Conservation (phyloP, 1,140 invertebrate species). For the Aphaenogaster rudis region DNA sequence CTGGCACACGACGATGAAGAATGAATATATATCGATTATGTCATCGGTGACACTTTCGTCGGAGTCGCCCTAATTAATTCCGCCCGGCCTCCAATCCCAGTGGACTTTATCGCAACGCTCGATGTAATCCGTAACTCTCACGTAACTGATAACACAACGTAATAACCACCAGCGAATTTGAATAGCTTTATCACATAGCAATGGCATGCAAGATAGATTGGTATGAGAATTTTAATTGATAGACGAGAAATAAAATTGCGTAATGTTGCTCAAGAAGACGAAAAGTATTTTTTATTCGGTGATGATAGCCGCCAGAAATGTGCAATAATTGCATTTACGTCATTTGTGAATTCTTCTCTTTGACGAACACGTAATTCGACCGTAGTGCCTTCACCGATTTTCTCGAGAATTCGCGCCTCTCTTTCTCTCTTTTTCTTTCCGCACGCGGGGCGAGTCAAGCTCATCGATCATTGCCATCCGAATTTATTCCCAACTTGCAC, state of each 20-base stretch:
- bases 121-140: slow-evolving; percentile 24
- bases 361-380: slow-evolving; percentile 13
- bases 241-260: neutral
- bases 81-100: neutral
- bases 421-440: neutral
- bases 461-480: slow-evolving; percentile 65
- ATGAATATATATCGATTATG: slow-evolving; percentile 39
- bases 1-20: slow-evolving; percentile 7
- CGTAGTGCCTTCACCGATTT: slow-evolving; percentile 58
- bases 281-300: neutral
- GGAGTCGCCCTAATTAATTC: slow-evolving; percentile 37
- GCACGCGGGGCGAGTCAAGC: slow-evolving; percentile 22
- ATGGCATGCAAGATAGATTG: neutral
- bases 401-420: neutral
- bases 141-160: slow-evolving; percentile 2
- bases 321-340: neutral
- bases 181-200: slow-evolving; percentile 6
- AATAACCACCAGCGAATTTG: neutral
- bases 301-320: neutral
- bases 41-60: slow-evolving; percentile 36
- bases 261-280: neutral
- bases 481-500: slow-evolving; percentile 60
- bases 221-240: neutral
- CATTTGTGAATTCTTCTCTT: neutral
- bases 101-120: slow-evolving; percentile 3